A percentile compares a stretch with the other conserved stretches of the same genome.
Conservation (phyloP, 35 echinoderm and acorn worm genomes). For the Stichopus chloronotus region DNA sequence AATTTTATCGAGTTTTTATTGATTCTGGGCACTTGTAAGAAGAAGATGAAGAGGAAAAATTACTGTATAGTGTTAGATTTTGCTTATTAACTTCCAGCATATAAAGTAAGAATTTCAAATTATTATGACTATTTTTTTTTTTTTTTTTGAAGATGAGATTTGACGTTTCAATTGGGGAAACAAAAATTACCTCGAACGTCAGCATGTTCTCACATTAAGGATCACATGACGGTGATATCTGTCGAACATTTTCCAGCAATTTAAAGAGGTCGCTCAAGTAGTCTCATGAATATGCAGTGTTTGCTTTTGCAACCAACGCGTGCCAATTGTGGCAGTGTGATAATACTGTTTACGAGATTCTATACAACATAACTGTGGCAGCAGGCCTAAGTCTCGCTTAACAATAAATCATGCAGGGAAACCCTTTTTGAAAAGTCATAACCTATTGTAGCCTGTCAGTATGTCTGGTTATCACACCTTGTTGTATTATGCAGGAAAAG, state of each 20-base stretch:
- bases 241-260: not conserved
- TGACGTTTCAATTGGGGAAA: not conserved
- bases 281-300: too few relatives aligned
- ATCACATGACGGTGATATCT: constrained; percentile 12
- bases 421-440: too few relatives aligned
- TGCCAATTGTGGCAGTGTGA: too few relatives aligned
- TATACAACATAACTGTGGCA: too few relatives aligned
- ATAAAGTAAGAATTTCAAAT: constrained; percentile 48
- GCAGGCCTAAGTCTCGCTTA: too few relatives aligned
- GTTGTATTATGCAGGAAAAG: too few relatives aligned
- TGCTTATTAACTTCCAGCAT: not conserved
- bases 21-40: not conserved
- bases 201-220: constrained; percentile 21
- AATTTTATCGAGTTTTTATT: constrained; percentile 40
- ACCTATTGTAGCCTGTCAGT: too few relatives aligned
- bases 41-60: not conserved
- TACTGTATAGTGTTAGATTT: not conserved
- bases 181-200: constrained; percentile 1
- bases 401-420: too few relatives aligned
- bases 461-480: too few relatives aligned
- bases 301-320: too few relatives aligned
- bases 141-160: not conserved
- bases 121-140: too few relatives aligned
- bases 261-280: not conserved
- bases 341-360: too few relatives aligned